phyloP scores from a whole-genome alignment of 2,888 invertebrate genomes.

The Melanchra persicariae region DNA sequence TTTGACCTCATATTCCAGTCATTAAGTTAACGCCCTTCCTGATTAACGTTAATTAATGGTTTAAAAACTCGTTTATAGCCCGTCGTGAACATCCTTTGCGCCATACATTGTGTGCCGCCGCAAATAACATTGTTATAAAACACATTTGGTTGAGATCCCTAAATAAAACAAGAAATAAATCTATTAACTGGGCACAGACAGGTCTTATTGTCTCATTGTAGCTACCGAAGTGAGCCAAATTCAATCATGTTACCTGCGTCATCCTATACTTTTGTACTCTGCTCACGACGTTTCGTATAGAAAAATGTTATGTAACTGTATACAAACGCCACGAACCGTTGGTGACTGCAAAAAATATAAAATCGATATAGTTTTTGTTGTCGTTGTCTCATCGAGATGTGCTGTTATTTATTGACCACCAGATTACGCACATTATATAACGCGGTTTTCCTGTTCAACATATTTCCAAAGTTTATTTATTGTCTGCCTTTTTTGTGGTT shows the following conservation, averaged over 20 bases:
- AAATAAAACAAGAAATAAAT: conserved; percentile 30
- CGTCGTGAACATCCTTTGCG: conserved; percentile 22
- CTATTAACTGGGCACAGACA: conserved; percentile 34
- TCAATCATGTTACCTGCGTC: conserved; percentile 55
- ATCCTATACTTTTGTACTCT: conserved; percentile 44
- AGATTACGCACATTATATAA: conserved; percentile 65
- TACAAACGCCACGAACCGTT: conserved; percentile 50
- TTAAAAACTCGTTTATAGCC: conserved; percentile 58
- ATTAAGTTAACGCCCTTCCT: conserved; percentile 61
- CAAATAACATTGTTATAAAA: conserved; percentile 24
- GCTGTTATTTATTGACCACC: conserved; percentile 65
- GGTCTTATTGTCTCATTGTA: conserved; percentile 43
- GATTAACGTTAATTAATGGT: conserved; percentile 63
- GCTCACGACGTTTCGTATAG: conserved; percentile 42
- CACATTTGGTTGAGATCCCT: conserved; percentile 10
- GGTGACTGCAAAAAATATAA: conserved; percentile 61
- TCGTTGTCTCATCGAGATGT: conserved; percentile 57
- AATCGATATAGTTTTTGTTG: conserved; percentile 65
- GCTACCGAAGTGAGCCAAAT: conserved; percentile 45
- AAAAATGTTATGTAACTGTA: conserved; percentile 60
- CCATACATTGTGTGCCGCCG: conserved; percentile 9
- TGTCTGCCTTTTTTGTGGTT: conserved; percentile 46
- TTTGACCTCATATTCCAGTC: conserved; percentile 48
- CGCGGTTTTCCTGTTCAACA: conserved; percentile 61
- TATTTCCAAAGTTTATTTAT: conserved; percentile 61